Percentiles rank a stretch among this genome's conserved stretches.
Evolutionary conservation across 1,140 invertebrate species (phyloP).

Genomic region (Pinna nobilis): DNA sequence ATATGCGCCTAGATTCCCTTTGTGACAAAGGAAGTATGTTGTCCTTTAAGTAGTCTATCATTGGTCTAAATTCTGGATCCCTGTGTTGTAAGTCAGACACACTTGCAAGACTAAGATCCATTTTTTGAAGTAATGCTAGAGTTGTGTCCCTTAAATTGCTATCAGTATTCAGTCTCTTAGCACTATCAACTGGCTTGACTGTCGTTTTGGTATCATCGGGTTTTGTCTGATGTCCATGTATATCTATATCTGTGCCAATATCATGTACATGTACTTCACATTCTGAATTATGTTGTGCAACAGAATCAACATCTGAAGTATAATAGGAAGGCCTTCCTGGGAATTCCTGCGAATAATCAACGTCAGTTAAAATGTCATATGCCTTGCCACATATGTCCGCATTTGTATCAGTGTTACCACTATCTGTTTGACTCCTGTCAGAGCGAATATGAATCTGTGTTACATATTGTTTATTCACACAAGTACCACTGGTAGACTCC

Average conservation of each 20-base stretch:
- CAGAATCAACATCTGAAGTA: not conserved
- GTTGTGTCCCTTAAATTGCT: not conserved
- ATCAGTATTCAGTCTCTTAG: not conserved
- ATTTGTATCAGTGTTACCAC: not conserved
- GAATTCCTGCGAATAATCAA: not conserved
- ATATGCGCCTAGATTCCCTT: conserved; percentile 1
- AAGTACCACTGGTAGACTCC: not conserved
- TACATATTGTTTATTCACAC: not conserved
- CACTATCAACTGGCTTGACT: not conserved
- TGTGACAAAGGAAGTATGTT: conserved; percentile 20
- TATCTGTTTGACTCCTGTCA: not conserved
- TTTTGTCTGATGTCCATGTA: not conserved
- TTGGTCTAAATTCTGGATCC: conserved; percentile 6
- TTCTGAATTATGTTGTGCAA: not conserved
- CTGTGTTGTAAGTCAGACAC: not conserved
- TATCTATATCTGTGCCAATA: not conserved
- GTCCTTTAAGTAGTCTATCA: conserved; percentile 24
- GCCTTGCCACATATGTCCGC: not conserved
- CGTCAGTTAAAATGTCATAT: not conserved
- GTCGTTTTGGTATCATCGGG: not conserved
- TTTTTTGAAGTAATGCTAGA: not conserved
- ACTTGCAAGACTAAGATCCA: not conserved
- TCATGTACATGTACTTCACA: not conserved
- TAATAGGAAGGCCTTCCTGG: not conserved
- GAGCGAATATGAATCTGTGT: not conserved